Evolutionary conservation across 2,113 vertebrate species (phyloP), one percentile per base, ranked within the genome.

Genomic region (Labeo rohita): DNA sequence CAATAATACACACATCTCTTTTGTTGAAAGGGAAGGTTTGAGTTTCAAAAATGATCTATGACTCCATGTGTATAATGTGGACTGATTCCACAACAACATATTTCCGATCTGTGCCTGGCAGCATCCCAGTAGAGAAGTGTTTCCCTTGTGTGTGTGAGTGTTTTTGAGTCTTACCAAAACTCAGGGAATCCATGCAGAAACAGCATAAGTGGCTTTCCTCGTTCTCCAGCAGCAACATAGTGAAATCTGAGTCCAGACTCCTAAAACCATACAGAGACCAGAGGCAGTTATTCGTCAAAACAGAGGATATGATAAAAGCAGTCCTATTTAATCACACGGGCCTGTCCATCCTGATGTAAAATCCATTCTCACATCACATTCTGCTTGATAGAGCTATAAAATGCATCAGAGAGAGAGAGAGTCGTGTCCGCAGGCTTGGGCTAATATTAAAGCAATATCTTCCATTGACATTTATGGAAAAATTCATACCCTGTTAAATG

Each of bases 151-250:
- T 45, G 34, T 34, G 50, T 5, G 50, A 56, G 23, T 49, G 54
- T 74, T 6, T 75, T 84, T 21, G 8, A 54, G 39, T 59, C 95
- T 96, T 97, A 99, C 97, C 98, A 99, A 96, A 99, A 99, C 91
- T 99, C 98, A 56, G 98, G 98, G 92, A 99, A 99, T 90, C 98
- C 98, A 47, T 99, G 98, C 84, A 99, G 93, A 84, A 99, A 96
- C 84, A 99, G 90, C 97, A 99, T 97, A 83, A 99, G 97, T 2
- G 98, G 98, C 93, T 98, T 99, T 66, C 98, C 98, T 91, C 98
- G 94, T 90, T 98, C 98, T 86, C 98, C 98, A 2, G 97, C 96
- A 87, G 98, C 98, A 47, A 99, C 98, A 93, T 99, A 99, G 91
- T 99, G 98, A 91, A 99, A 99, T 92, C 98, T 95, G 88, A 99